These are phyloP conservation scores for Diplazon laetatorius DNA, from an alignment of 2,888 invertebrate species.

Conservation along the genomic window DNA sequence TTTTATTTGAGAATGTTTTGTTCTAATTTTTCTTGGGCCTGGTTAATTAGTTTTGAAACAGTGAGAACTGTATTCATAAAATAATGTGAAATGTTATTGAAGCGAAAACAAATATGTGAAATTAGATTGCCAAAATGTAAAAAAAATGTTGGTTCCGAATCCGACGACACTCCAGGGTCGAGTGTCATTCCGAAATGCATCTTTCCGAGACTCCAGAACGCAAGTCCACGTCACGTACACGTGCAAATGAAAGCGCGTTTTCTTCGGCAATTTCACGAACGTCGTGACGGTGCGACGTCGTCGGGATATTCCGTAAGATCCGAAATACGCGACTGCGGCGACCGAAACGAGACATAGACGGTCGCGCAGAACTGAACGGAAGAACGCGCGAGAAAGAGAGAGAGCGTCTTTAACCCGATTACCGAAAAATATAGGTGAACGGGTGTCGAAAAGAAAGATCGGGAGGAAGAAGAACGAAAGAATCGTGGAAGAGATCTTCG, in stretches of 20 bases:
- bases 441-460: slow-evolving; percentile 45
- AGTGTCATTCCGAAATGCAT: slow-evolving; percentile 17
- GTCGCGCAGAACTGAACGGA: slow-evolving; percentile 7
- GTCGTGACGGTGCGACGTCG: background rate
- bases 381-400: no score
- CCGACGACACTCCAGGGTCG: slow-evolving; percentile 5
- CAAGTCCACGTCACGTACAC: slow-evolving; percentile 36
- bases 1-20: no score
- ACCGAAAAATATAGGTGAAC: slow-evolving; percentile 62
- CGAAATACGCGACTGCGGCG: slow-evolving; percentile 12
- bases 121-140: slow-evolving; percentile 4
- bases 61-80: background rate
- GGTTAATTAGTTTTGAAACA: background rate
- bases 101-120: background rate
- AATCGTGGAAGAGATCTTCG: slow-evolving; percentile 56
- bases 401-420: slow-evolving; percentile 62
- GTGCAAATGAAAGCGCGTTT: slow-evolving; percentile 53
- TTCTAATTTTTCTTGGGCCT: no score
- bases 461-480: slow-evolving; percentile 41
- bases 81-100: background rate
- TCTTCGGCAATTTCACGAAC: slow-evolving; percentile 39
- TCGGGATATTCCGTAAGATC: background rate
- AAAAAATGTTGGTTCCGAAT: slow-evolving; percentile 11
- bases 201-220: slow-evolving; percentile 15
- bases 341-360: slow-evolving; percentile 1